These are phyloP conservation scores for Thalassoma bifasciatum DNA, from an alignment of 2,113 vertebrate species.

Conservation along the genomic window DNA sequence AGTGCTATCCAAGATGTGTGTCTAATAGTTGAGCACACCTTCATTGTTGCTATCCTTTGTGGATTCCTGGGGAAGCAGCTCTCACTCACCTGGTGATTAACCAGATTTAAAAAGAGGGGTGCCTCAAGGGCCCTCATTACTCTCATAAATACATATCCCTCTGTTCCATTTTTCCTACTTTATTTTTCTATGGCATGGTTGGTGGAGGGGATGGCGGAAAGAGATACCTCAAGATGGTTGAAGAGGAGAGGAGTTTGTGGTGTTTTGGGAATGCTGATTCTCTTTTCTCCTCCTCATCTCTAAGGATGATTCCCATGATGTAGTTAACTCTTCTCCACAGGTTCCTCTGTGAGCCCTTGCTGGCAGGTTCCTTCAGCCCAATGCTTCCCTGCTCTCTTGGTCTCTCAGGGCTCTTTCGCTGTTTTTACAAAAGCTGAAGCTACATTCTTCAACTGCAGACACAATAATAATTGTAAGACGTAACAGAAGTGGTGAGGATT, in stretches of 20 bases:
- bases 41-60: constrained; percentile 63
- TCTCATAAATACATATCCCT: constrained; percentile 76
- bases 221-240: constrained; percentile 9
- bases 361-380: constrained; percentile 51
- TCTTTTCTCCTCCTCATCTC: constrained; percentile 60
- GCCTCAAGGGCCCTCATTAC: constrained; percentile 82
- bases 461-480: constrained; percentile 85
- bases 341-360: constrained; percentile 78
- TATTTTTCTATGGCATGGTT: constrained; percentile 26
- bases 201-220: constrained; percentile 32
- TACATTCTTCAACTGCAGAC: constrained; percentile 86
- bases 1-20: constrained; percentile 28
- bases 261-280: constrained; percentile 55
- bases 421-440: constrained; percentile 86
- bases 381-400: constrained; percentile 57
- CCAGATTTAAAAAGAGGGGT: constrained; percentile 70
- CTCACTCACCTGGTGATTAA: constrained; percentile 77
- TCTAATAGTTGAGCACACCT: constrained; percentile 53
- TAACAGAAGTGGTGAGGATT: constrained; percentile 76
- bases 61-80: constrained; percentile 68
- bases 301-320: constrained; percentile 57
- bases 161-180: constrained; percentile 58
- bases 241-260: constrained; percentile 54
- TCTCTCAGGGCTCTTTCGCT: constrained; percentile 80
- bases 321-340: constrained; percentile 63